These are phyloP conservation scores for Rhegmatorhina hoffmannsi DNA, from an alignment of 2,113 vertebrate genomes.

Conservation along the genomic window DNA sequence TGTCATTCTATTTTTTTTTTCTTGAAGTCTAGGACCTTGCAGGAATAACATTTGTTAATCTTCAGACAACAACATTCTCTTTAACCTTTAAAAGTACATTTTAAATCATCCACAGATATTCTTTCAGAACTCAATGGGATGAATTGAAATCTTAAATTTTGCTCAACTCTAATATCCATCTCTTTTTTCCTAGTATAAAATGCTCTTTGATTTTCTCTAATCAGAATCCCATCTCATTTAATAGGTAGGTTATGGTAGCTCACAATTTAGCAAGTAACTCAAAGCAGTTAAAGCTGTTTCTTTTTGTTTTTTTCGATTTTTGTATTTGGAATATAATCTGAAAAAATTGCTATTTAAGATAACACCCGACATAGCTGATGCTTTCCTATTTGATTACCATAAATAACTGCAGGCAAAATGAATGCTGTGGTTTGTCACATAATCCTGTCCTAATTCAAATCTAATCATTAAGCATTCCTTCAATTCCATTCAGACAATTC, in stretches of 20 bases:
- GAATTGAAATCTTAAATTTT: background rate
- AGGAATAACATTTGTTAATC: background rate
- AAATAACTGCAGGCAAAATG: background rate
- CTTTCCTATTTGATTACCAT: background rate
- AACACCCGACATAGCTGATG: background rate
- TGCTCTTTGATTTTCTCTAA: background rate
- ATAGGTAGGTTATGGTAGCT: background rate
- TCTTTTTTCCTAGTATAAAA: background rate
- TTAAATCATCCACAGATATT: background rate
- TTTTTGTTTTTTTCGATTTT: background rate
- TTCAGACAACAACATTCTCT: background rate
- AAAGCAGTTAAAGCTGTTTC: background rate
- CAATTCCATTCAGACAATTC: background rate
- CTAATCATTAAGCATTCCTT: background rate
- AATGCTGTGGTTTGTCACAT: background rate
- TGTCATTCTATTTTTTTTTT: background rate
- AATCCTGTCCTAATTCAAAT: background rate
- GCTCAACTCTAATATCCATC: background rate
- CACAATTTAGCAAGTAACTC: background rate
- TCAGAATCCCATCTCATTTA: background rate
- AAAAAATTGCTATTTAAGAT: background rate
- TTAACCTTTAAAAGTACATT: background rate
- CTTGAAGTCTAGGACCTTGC: background rate
- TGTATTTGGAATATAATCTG: background rate
- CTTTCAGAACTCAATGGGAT: background rate